A percentile compares a stretch with the other conserved stretches of the same genome.
Evolutionary conservation across 1,140 invertebrate genomes (phyloP).

Genomic region (Bombus huntii): DNA sequence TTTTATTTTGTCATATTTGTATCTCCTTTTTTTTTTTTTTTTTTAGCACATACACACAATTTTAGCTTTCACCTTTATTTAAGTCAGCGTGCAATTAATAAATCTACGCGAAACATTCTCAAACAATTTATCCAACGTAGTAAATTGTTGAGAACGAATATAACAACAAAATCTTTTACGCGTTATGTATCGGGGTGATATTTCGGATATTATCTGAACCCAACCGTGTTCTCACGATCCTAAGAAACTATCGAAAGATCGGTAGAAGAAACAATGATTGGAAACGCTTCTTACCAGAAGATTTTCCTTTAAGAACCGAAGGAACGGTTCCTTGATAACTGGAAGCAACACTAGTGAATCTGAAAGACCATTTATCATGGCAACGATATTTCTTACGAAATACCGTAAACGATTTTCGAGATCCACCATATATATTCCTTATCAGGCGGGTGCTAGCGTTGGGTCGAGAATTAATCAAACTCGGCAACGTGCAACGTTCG

Average conservation of each 20-base stretch:
- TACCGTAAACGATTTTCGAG: constrained; percentile 43
- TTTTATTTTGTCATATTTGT: too few relatives aligned
- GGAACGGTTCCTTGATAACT: constrained; percentile 1
- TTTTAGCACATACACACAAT: too few relatives aligned
- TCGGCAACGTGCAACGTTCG: constrained; percentile 40
- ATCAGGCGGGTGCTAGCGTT: constrained; percentile 41
- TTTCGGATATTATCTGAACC: background rate
- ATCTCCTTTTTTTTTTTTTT: too few relatives aligned
- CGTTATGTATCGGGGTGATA: background rate
- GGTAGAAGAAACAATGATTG: background rate
- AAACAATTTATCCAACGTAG: too few relatives aligned
- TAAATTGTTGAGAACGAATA: too few relatives aligned
- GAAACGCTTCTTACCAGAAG: background rate
- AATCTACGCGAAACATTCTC: too few relatives aligned
- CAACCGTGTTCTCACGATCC: background rate
- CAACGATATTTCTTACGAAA: constrained; percentile 42
- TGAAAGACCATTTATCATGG: constrained; percentile 44
- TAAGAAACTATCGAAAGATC: background rate
- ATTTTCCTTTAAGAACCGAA: background rate
- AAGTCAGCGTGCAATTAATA: too few relatives aligned
- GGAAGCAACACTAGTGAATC: constrained; percentile 8
- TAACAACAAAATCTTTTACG: background rate
- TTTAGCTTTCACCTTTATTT: too few relatives aligned
- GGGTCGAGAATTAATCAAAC: constrained; percentile 69
- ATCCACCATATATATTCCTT: constrained; percentile 51